These are phyloP conservation scores for Pseudochirops cupreus DNA, from an alignment of 2,797 vertebrate genomes.

Conservation along the genomic window DNA sequence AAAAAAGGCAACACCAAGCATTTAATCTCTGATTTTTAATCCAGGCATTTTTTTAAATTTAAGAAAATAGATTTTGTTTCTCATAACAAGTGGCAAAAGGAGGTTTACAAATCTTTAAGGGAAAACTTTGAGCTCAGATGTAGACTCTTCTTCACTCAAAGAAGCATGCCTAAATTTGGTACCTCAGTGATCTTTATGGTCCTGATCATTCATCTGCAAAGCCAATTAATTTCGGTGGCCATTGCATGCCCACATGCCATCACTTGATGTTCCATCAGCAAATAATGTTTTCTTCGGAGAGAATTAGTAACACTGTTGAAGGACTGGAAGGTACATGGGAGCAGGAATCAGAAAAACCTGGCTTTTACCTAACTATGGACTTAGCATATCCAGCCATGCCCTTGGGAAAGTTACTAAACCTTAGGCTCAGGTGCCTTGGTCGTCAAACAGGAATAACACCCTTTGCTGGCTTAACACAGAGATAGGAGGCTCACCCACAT, in stretches of 20 bases:
- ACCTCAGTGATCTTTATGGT: background rate
- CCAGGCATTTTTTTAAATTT: background rate
- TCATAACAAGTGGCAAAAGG: background rate
- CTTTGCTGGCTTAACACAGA: background rate
- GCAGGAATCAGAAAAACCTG: background rate
- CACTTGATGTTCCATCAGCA: background rate
- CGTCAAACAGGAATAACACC: background rate
- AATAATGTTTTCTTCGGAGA: conserved; percentile 25
- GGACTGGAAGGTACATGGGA: background rate
- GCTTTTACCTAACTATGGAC: background rate
- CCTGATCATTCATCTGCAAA: background rate
- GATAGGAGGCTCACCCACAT: no score
- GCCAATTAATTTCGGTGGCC: background rate
- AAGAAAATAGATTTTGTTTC: background rate
- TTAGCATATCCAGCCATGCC: background rate
- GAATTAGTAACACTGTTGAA: background rate
- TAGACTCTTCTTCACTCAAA: background rate
- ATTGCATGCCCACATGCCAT: background rate
- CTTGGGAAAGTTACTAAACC: background rate
- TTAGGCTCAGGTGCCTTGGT: background rate
- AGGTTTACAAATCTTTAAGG: background rate
- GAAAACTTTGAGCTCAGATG: background rate
- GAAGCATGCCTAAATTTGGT: background rate
- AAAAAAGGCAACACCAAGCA: background rate
- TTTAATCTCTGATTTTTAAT: background rate